A percentile compares a stretch with the other conserved stretches of the same genome.
These are phyloP conservation scores for Stylophora pistillata DNA, from an alignment of 64 coral and sea anemone species.

Conservation along the genomic window DNA sequence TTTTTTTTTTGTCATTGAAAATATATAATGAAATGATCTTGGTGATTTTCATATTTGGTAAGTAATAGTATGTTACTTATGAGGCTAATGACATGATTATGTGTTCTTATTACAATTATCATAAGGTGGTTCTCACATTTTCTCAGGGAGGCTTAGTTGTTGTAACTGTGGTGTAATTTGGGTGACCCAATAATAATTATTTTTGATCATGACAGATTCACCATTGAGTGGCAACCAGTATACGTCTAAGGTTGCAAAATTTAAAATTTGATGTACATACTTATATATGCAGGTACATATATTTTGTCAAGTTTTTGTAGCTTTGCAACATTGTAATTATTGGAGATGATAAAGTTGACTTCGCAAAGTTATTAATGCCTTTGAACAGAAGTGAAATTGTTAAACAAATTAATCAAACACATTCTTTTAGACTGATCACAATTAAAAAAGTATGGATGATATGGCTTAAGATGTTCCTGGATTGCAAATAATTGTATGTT, in stretches of 20 bases:
- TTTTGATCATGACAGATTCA: not conserved
- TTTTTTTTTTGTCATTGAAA: not conserved
- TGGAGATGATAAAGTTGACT: not conserved
- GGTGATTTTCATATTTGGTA: no score
- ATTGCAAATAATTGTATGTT: no score
- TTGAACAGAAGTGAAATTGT: no score
- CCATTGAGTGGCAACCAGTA: not conserved
- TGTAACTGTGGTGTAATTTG: not conserved
- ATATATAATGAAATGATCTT: no score
- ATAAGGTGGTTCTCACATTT: no score
- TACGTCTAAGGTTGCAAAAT: constrained; percentile 1
- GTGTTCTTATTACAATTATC: no score
- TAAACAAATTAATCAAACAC: no score
- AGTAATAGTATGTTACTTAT: not conserved
- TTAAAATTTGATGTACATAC: not conserved
- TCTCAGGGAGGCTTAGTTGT: no score
- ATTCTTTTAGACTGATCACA: no score
- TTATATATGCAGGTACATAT: constrained; percentile 43
- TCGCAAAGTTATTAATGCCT: no score
- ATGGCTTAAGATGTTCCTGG: no score
- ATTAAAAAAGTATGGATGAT: no score
- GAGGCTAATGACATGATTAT: not conserved
- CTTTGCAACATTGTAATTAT: constrained; percentile 7
- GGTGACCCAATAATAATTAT: not conserved
- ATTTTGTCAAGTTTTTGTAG: constrained; percentile 18